Percentiles rank a stretch among this genome's conserved stretches.
These are phyloP conservation scores for Eulemur rubriventer DNA, from an alignment of 2,797 vertebrate genomes.

Conservation along the genomic window DNA sequence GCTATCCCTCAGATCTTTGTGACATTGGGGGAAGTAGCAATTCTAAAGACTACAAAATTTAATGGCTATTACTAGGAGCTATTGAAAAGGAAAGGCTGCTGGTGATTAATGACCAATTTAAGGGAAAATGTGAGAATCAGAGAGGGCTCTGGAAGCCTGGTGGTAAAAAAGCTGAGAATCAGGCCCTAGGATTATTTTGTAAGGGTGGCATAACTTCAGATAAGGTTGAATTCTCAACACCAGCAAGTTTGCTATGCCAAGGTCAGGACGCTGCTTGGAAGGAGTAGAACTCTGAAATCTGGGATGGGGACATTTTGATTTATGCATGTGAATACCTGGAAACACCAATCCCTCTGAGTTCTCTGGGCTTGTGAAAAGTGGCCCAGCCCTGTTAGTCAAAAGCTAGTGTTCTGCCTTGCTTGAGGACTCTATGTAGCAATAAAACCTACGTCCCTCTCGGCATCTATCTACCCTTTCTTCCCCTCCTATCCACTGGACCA, in stretches of 20 bases:
- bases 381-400: not conserved
- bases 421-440: not conserved
- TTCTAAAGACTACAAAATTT: not conserved
- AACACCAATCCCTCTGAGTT: not conserved
- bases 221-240: not conserved
- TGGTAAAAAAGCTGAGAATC: not conserved
- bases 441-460: not conserved
- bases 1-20: not conserved
- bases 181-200: not conserved
- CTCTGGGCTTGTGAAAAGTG: not conserved
- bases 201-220: not conserved
- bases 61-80: not conserved
- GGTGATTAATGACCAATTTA: not conserved
- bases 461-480: not conserved
- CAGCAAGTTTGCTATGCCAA: not conserved
- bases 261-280: not conserved
- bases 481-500: not conserved
- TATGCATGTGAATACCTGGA: not conserved
- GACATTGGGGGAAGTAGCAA: not conserved
- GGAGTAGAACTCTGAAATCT: not conserved
- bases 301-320: not conserved
- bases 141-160: not conserved
- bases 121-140: not conserved
- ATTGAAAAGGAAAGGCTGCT: not conserved
- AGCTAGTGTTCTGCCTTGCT: not conserved